phyloP scores from a whole-genome alignment of 2,113 vertebrate genomes.

The Laterallus jamaicensis region DNA sequence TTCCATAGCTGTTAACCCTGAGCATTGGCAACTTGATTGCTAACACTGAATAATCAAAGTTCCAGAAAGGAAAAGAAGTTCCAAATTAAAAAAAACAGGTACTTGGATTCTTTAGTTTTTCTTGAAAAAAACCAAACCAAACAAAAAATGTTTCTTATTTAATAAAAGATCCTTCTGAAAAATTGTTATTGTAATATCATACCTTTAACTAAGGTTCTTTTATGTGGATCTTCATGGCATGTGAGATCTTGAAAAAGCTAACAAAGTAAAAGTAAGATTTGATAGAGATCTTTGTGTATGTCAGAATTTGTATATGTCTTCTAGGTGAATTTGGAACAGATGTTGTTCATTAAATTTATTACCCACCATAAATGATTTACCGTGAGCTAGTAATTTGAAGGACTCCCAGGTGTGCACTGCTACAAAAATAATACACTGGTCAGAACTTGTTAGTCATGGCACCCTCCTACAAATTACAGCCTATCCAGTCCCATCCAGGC shows the following conservation, averaged over 20 bases:
- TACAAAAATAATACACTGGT: conserved; percentile 23
- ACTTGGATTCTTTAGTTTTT: not conserved
- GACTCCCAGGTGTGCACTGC: conserved; percentile 37
- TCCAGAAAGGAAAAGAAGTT: not conserved
- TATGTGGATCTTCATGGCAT: conserved; percentile 15
- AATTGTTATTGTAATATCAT: not conserved
- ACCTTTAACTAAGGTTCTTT: not conserved
- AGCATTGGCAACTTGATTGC: not conserved
- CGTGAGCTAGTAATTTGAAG: not conserved
- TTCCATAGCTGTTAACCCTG: not conserved
- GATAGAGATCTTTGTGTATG: conserved; percentile 30
- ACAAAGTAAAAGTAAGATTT: not conserved
- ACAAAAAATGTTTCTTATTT: not conserved
- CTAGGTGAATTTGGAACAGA: conserved; percentile 39
- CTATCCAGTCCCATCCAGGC: not conserved
- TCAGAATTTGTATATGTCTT: conserved; percentile 43
- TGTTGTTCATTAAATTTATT: conserved; percentile 57
- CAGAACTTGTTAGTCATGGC: conserved; percentile 35
- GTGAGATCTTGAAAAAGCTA: conserved; percentile 50
- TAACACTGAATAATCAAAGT: not conserved
- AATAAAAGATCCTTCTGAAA: not conserved
- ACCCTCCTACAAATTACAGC: not conserved
- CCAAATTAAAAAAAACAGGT: not conserved
- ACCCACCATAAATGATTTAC: conserved; percentile 21
- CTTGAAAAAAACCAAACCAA: not conserved